These are phyloP conservation scores for Lepidostoma basale DNA, from an alignment of 1,140 invertebrate species.

Conservation along the genomic window DNA sequence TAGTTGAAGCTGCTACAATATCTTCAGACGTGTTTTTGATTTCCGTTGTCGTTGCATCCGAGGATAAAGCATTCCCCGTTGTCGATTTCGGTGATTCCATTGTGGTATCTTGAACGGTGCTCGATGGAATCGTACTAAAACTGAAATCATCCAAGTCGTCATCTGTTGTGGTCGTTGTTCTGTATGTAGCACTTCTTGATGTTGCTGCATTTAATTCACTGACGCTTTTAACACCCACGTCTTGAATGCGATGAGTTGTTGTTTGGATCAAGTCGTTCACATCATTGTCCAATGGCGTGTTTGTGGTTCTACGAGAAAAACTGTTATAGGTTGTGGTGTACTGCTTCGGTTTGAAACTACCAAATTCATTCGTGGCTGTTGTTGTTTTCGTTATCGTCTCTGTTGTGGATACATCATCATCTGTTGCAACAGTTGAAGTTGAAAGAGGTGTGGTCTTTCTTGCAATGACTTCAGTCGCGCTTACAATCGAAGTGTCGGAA, in stretches of 20 bases:
- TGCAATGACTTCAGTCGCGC: constrained; percentile 1
- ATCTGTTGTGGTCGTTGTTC: constrained; percentile 8
- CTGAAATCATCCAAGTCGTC: constrained; percentile 26
- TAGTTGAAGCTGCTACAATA: constrained; percentile 36
- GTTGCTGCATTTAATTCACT: not conserved
- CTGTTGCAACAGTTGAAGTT: too few relatives aligned
- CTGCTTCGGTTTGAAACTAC: too few relatives aligned
- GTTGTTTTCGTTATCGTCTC: too few relatives aligned
- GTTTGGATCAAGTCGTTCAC: too few relatives aligned
- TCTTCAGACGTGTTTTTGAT: constrained; percentile 31
- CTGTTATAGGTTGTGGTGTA: too few relatives aligned
- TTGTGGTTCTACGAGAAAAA: too few relatives aligned
- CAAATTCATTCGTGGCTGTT: too few relatives aligned
- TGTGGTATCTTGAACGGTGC: constrained; percentile 4
- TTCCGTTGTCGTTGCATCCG: constrained; percentile 21
- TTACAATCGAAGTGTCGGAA: not conserved
- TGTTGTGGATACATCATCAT: not conserved
- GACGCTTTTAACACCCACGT: too few relatives aligned
- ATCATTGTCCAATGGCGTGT: too few relatives aligned
- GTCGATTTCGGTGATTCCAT: not conserved
- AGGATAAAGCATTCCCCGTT: constrained; percentile 24
- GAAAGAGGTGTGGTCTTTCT: too few relatives aligned
- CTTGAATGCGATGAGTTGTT: too few relatives aligned
- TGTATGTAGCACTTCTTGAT: too few relatives aligned
- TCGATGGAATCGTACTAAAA: constrained; percentile 16